Evolutionary conservation across 1,140 invertebrate species (phyloP), one percentile per base, ranked within the genome.

Genomic region (Sinonovacula constricta): DNA sequence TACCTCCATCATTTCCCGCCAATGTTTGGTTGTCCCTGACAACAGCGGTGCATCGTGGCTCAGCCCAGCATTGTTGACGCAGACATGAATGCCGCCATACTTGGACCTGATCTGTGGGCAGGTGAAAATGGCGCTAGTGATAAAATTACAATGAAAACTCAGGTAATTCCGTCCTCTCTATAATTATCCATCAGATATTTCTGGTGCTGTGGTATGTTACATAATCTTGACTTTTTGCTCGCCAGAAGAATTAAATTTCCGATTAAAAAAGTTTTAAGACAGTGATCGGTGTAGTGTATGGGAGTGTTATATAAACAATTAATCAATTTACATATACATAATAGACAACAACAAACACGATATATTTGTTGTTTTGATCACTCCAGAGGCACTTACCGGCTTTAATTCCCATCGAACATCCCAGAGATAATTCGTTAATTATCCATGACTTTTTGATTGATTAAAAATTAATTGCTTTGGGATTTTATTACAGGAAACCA

Each of bases 61-160:
- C 0, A 93, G 84, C 1, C 94, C 95, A 2, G 95, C 95, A 86
- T 95, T 95, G 85, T 96, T 96, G 31, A 96, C 91, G 56, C 95
- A 90, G 1, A 96, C 90, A 84, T 95, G 93, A 1, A 95, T 91
- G 18, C 93, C 93, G 3, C 94, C 94, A 49, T 83, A 87, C 54
- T 93, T 92, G 15, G 94, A 92, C 92, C 80, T 79, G 59, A 88
- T 84, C 36, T 39, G 30, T 22, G 26, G 26, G n/a, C 10, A 49
- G n/a, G n/a, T n/a, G n/a, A n/a, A n/a, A 49, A 12, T 49, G n/a
- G 10, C n/a, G 45, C 45, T 49, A n/a, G n/a, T n/a, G n/a, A 49
- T n/a, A 49, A 49, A 12, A 10, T 12, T 49, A n/a, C 45, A 49
- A 12, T 12, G 10, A 49, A 12, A 49, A 49, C n/a, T 12, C n/a